Percentiles rank a stretch among this genome's conserved stretches.
Conservation (phyloP, 2,888 invertebrate genomes). For the Nowickia ferox region DNA sequence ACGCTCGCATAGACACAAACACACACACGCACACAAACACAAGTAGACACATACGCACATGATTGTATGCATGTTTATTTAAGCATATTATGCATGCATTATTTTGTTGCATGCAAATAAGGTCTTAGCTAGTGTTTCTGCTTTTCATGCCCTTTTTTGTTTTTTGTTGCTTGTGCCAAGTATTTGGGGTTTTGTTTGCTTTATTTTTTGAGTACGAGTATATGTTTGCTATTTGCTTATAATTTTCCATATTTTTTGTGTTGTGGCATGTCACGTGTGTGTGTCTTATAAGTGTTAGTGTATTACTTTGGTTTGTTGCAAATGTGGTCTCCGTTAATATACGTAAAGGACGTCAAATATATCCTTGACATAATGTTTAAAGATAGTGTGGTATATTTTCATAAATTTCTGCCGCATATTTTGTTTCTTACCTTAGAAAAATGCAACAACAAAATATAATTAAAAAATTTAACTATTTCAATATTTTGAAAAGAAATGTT, state of each 20-base stretch:
- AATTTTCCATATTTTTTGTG: slow-evolving; percentile 45
- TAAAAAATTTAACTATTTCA: slow-evolving; percentile 6
- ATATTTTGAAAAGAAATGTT: slow-evolving; percentile 10
- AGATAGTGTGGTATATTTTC: slow-evolving; percentile 68
- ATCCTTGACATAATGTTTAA: slow-evolving; percentile 70
- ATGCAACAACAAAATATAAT: background rate
- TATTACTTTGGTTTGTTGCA: background rate
- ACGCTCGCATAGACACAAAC: background rate
- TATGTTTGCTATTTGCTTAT: slow-evolving; percentile 56
- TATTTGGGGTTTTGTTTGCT: slow-evolving; percentile 48
- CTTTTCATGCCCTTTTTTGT: slow-evolving; percentile 16
- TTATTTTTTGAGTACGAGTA: slow-evolving; percentile 8
- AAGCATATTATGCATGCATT: slow-evolving; percentile 54
- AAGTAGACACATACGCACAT: background rate
- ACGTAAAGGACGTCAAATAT: slow-evolving; percentile 61
- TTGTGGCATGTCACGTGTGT: slow-evolving; percentile 48
- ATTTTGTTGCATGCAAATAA: slow-evolving; percentile 68
- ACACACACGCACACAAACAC: background rate
- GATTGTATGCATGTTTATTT: background rate
- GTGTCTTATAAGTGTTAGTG: background rate
- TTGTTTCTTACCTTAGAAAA: background rate
- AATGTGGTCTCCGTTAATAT: slow-evolving; percentile 30
- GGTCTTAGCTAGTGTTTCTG: slow-evolving; percentile 54
- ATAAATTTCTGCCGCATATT: slow-evolving; percentile 51
- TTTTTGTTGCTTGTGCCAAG: slow-evolving; percentile 12